phyloP scores from a whole-genome alignment of 2,888 invertebrate genomes.

The Hemistola chrysoprasaria region DNA sequence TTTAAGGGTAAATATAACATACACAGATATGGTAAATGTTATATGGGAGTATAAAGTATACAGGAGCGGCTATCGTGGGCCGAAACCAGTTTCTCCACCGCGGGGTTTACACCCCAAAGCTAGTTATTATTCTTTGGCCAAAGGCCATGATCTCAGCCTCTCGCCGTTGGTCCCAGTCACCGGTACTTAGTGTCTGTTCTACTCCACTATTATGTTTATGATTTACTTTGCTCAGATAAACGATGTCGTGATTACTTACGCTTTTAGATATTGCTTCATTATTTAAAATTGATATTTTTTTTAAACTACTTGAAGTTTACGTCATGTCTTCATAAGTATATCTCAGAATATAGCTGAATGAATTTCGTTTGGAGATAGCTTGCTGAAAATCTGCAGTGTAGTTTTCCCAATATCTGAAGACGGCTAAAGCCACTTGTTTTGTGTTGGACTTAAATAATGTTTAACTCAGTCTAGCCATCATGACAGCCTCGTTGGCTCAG shows the following conservation, averaged over 20 bases:
- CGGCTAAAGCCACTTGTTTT: no score
- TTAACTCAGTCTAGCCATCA: no score
- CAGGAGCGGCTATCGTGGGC: constrained; percentile 36
- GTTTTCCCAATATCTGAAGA: no score
- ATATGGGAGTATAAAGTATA: constrained; percentile 17
- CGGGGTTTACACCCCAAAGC: constrained; percentile 48
- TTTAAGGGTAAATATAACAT: no score
- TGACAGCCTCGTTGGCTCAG: no score
- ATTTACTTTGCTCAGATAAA: constrained; percentile 24
- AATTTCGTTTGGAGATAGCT: no score
- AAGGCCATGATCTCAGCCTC: constrained; percentile 58
- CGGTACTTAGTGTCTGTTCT: constrained; percentile 38
- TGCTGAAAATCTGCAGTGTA: no score
- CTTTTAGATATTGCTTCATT: constrained; percentile 35
- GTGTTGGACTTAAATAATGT: no score
- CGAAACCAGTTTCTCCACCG: constrained; percentile 49
- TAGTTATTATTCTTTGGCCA: no score
- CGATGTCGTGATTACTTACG: neutral
- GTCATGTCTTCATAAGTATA: no score
- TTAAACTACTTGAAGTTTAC: no score
- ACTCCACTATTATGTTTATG: constrained; percentile 29
- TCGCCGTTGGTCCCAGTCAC: constrained; percentile 33
- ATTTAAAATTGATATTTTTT: constrained; percentile 4
- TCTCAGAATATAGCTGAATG: no score
- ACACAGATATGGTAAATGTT: constrained; percentile 20